Percentiles rank a stretch among this genome's conserved stretches.
These are phyloP conservation scores for Yoshiicerus persimilis DNA, from an alignment of 1,140 invertebrate species.

Conservation along the genomic window DNA sequence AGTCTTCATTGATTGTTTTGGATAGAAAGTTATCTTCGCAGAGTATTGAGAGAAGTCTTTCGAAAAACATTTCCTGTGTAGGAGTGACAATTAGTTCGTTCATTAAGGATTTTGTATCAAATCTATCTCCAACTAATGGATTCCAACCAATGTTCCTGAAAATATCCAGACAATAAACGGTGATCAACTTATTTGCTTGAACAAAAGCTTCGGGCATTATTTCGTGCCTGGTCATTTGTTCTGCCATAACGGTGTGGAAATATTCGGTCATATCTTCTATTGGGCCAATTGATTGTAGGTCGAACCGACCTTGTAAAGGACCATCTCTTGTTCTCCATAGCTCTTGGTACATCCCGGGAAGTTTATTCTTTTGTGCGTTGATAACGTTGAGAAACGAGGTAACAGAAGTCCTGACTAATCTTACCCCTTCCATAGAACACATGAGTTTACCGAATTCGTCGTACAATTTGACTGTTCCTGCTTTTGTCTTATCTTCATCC, in stretches of 20 bases:
- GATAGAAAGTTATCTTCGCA: background rate
- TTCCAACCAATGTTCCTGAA: background rate
- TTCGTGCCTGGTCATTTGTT: background rate
- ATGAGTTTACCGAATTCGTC: conserved; percentile 3
- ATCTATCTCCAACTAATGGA: background rate
- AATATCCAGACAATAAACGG: background rate
- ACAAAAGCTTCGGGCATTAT: background rate
- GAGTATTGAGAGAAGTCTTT: background rate
- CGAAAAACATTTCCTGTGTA: background rate
- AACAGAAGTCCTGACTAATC: background rate
- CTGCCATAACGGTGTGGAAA: background rate
- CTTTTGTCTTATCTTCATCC: background rate
- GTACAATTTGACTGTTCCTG: background rate
- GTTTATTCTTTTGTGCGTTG: background rate
- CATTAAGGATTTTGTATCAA: background rate
- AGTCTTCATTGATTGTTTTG: background rate
- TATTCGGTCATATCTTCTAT: background rate
- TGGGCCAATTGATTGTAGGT: background rate
- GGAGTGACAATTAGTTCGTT: background rate
- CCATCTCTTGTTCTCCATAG: conserved; percentile 24
- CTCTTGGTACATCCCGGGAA: conserved; percentile 26
- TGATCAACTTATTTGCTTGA: background rate
- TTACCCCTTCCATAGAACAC: conserved; percentile 23
- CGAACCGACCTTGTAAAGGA: background rate
- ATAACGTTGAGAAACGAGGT: background rate